A percentile compares a stretch with the other conserved stretches of the same genome.
These are phyloP conservation scores for Pocillopora damicornis DNA, from an alignment of 64 coral and sea anemone genomes.

Conservation along the genomic window DNA sequence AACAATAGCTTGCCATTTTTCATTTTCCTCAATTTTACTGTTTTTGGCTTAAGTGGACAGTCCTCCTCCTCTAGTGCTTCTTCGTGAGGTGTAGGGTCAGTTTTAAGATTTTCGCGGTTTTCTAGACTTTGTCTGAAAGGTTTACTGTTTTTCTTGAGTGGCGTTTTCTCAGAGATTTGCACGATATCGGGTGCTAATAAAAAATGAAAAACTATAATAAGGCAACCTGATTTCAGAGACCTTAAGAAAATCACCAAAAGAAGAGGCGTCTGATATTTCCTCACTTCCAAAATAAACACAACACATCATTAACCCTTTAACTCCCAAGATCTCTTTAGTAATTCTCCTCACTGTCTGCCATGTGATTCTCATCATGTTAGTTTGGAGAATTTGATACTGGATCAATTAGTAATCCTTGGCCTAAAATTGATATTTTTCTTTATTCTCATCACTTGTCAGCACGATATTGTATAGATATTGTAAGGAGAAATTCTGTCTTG, in stretches of 20 bases:
- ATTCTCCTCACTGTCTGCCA: too few species aligned
- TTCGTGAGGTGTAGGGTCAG: neutral
- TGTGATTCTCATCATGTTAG: too few species aligned
- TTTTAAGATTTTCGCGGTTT: neutral
- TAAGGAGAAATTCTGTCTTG: neutral
- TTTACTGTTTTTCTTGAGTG: neutral
- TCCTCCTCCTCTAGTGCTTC: neutral
- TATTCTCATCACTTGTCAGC: too few species aligned
- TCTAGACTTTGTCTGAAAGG: neutral
- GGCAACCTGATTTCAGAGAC: neutral
- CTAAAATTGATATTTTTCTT: too few species aligned
- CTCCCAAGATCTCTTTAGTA: too few species aligned
- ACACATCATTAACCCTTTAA: too few species aligned
- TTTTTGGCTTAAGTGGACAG: conserved; percentile 17
- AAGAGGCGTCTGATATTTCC: neutral
- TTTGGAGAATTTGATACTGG: too few species aligned
- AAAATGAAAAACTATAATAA: neutral
- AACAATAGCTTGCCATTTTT: conserved; percentile 26
- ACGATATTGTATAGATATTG: too few species aligned
- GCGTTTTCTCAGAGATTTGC: neutral
- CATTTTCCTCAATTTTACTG: conserved; percentile 10
- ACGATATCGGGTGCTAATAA: neutral
- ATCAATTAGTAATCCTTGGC: too few species aligned
- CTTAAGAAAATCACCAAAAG: neutral
- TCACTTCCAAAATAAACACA: too few species aligned